Evolutionary conservation across 2,888 invertebrate genomes (phyloP).

Genomic region (Yponomeuta cagnagella): DNA sequence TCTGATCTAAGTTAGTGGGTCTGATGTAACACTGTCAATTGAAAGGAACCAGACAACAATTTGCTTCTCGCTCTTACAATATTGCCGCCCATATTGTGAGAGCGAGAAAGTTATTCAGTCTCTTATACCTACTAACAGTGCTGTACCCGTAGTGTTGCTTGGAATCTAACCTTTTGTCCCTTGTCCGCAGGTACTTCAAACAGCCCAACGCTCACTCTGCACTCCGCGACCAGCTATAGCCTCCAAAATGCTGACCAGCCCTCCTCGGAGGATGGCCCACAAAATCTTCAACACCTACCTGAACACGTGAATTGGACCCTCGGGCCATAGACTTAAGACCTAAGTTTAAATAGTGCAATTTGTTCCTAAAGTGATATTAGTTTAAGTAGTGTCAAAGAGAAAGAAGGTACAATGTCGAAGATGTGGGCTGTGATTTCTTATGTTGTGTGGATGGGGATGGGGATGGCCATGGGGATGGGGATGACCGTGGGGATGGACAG

Average conservation of each 20-base stretch:
- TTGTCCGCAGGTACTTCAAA: not conserved
- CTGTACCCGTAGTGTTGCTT: too few species aligned
- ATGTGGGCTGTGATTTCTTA: slow-evolving; percentile 40
- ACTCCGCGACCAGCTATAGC: slow-evolving; percentile 33
- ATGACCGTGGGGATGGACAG: slow-evolving; percentile 51
- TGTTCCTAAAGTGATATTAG: slow-evolving; percentile 54
- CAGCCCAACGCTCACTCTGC: not conserved
- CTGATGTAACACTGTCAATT: too few species aligned
- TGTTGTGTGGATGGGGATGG: slow-evolving; percentile 35
- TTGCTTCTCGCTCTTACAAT: too few species aligned
- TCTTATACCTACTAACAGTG: too few species aligned
- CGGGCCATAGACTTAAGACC: not conserved
- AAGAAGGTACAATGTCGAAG: slow-evolving; percentile 34
- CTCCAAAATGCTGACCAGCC: slow-evolving; percentile 53
- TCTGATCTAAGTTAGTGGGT: too few species aligned
- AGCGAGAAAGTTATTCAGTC: too few species aligned
- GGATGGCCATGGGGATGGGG: slow-evolving; percentile 43
- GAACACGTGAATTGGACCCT: slow-evolving; percentile 46
- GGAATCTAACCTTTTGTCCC: not conserved
- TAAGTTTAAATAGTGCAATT: slow-evolving; percentile 23
- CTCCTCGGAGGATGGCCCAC: slow-evolving; percentile 52
- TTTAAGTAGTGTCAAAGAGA: slow-evolving; percentile 19
- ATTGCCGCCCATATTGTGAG: too few species aligned
- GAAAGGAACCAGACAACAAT: too few species aligned
- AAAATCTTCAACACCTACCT: slow-evolving; percentile 57